phyloP scores from a whole-genome alignment of 2,797 vertebrate species.

The Falco rusticolus region DNA sequence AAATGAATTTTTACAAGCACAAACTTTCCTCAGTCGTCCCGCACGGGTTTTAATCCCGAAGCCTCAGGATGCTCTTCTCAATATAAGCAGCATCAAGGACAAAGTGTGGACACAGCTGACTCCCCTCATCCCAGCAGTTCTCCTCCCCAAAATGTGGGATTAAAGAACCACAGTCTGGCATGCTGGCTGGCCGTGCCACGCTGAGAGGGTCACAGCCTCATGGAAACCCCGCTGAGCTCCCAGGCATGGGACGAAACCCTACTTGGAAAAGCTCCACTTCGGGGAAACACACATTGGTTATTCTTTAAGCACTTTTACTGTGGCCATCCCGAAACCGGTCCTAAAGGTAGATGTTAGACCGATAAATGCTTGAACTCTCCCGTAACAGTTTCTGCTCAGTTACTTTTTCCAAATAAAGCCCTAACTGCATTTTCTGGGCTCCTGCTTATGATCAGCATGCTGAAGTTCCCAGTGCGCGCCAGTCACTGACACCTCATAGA shows the following conservation, averaged over 20 bases:
- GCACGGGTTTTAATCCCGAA: not conserved
- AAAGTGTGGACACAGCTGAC: not conserved
- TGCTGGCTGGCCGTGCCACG: rapidly evolving
- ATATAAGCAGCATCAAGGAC: not conserved
- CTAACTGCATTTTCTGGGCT: not conserved
- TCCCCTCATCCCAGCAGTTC: not conserved
- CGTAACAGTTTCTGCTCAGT: not conserved
- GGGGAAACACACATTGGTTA: not conserved
- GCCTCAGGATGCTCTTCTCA: not conserved
- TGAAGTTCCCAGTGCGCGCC: not conserved
- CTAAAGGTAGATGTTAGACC: not conserved
- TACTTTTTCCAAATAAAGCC: conserved; percentile 49
- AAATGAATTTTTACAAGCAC: not conserved
- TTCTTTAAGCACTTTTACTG: not conserved
- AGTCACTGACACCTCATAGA: not conserved
- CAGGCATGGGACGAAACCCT: not conserved
- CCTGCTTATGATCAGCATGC: not conserved
- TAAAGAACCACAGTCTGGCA: not conserved
- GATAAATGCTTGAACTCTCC: not conserved
- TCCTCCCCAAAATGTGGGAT: not conserved
- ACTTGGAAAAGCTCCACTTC: not conserved
- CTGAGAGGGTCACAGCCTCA: not conserved
- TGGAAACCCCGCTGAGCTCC: not conserved
- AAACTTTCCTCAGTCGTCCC: not conserved
- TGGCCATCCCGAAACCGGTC: not conserved